A percentile compares a stretch with the other conserved stretches of the same genome.
phyloP scores from a whole-genome alignment of 2,888 invertebrate genomes.

The Drosophila sordidula region DNA sequence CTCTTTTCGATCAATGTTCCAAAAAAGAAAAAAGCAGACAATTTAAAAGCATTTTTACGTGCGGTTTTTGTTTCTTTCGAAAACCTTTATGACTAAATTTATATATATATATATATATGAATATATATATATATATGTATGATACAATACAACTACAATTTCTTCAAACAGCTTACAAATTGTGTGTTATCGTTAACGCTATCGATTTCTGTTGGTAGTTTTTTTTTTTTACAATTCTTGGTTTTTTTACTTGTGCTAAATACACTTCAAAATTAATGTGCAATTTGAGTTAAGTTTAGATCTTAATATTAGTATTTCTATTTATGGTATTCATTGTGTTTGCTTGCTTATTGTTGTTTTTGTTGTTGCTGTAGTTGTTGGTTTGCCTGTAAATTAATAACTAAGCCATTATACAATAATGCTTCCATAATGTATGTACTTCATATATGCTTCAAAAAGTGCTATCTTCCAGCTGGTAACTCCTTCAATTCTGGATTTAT shows the following conservation, averaged over 20 bases:
- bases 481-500: constrained; percentile 52
- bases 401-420: constrained; percentile 67
- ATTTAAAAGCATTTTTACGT: constrained; percentile 71
- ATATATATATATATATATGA: constrained; percentile 7
- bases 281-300: constrained; percentile 63
- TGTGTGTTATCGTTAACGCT: constrained; percentile 28
- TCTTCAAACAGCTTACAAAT: constrained; percentile 39
- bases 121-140: constrained; percentile 43
- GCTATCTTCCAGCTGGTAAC: constrained; percentile 54
- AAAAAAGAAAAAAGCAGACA: constrained; percentile 53
- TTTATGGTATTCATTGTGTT: constrained; percentile 46
- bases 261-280: constrained; percentile 79
- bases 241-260: constrained; percentile 64
- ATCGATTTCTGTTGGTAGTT: constrained; percentile 33
- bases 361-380: constrained; percentile 28
- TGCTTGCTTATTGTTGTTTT: constrained; percentile 33
- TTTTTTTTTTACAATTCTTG: constrained; percentile 66
- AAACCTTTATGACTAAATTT: constrained; percentile 62
- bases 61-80: constrained; percentile 44
- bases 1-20: constrained; percentile 18
- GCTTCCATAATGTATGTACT: constrained; percentile 59
- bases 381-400: constrained; percentile 66
- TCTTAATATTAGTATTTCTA: constrained; percentile 55
- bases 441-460: constrained; percentile 70
- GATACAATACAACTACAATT: constrained; percentile 70